phyloP scores from a whole-genome alignment of 2,797 vertebrate species.

The Spinus olivaceus region DNA sequence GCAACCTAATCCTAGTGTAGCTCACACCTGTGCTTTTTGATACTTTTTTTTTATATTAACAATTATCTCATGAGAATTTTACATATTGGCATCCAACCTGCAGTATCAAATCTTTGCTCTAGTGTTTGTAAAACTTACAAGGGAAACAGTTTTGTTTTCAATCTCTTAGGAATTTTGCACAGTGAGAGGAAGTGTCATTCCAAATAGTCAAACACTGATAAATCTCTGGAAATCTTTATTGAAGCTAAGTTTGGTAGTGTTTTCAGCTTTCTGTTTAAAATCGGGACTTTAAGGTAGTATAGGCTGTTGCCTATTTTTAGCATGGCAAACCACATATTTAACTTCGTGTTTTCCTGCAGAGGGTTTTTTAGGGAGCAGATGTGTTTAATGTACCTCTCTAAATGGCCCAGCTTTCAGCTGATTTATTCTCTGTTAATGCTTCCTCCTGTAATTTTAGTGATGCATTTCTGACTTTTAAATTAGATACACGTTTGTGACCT shows the following conservation, averaged over 20 bases:
- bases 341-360: neutral
- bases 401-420: neutral
- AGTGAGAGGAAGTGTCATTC: neutral
- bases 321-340: neutral
- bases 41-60: neutral
- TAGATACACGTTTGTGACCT: neutral
- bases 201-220: neutral
- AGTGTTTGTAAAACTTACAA: neutral
- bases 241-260: neutral
- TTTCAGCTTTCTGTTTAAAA: neutral
- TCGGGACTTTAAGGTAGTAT: neutral
- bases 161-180: rapidly evolving
- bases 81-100: neutral
- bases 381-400: neutral
- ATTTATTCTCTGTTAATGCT: neutral
- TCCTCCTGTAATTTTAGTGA: neutral
- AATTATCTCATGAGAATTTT: neutral
- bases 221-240: neutral
- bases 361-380: neutral
- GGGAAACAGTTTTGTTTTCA: neutral
- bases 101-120: neutral
- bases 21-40: neutral
- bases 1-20: neutral
- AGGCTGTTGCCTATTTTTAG: neutral
- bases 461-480: neutral